A percentile compares a stretch with the other conserved stretches of the same genome.
These are phyloP conservation scores for Perithous albicinctus DNA, from an alignment of 2,888 invertebrate species.

Conservation along the genomic window DNA sequence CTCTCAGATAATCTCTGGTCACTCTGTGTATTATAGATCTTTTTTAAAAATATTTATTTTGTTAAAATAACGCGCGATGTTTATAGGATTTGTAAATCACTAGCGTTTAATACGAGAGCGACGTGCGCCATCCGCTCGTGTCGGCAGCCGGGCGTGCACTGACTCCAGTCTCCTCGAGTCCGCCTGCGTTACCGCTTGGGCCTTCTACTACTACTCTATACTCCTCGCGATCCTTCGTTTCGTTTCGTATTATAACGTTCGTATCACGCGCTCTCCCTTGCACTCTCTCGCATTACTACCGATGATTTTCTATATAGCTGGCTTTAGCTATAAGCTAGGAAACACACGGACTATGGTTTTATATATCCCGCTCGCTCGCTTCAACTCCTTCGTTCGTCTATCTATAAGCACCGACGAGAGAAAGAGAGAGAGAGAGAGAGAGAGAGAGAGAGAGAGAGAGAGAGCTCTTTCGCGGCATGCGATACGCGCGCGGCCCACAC, in stretches of 20 bases:
- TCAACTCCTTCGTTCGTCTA: not conserved
- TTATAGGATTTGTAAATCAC: slow-evolving; percentile 75
- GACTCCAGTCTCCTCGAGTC: slow-evolving; percentile 70
- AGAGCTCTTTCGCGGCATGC: slow-evolving; percentile 54
- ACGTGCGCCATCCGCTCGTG: slow-evolving; percentile 83
- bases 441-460: too few relatives aligned
- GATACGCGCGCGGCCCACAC: slow-evolving; percentile 67
- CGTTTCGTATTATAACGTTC: slow-evolving; percentile 58
- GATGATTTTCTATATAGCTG: slow-evolving; percentile 43
- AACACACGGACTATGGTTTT: too few relatives aligned
- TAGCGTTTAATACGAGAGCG: slow-evolving; percentile 74
- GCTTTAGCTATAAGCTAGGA: not conserved
- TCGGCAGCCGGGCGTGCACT: slow-evolving; percentile 85
- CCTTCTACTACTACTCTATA: slow-evolving; percentile 62
- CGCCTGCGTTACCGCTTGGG: slow-evolving; percentile 52
- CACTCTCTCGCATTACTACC: slow-evolving; percentile 44
- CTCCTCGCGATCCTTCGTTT: slow-evolving; percentile 63
- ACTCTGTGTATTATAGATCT: slow-evolving; percentile 44
- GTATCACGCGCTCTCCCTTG: slow-evolving; percentile 58
- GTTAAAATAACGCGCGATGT: slow-evolving; percentile 59
- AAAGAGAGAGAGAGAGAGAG: too few relatives aligned
- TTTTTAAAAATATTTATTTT: slow-evolving; percentile 36
- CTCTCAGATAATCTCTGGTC: slow-evolving; percentile 33
- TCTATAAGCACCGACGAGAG: too few relatives aligned
- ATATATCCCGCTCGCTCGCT: slow-evolving; percentile 19